A percentile compares a stretch with the other conserved stretches of the same genome.
Evolutionary conservation across 2,888 invertebrate genomes (phyloP).

Genomic region (Dione vanillae): DNA sequence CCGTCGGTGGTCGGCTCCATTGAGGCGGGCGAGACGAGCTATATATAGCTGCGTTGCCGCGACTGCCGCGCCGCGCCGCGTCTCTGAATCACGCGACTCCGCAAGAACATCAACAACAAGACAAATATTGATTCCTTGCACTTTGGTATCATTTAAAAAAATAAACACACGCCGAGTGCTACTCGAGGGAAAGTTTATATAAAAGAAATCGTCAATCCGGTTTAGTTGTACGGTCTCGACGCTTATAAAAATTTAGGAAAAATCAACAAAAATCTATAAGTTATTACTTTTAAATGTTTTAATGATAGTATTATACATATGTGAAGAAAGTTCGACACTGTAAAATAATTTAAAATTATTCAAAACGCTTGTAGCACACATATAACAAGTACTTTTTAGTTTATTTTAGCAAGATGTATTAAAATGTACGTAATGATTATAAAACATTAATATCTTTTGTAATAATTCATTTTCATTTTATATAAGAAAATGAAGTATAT

Average conservation of each 20-base stretch:
- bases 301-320: too few relatives aligned
- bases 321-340: too few relatives aligned
- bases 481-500: neutral
- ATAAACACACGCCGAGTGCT: neutral
- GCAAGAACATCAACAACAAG: slow-evolving; percentile 18
- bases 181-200: neutral
- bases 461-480: too few relatives aligned
- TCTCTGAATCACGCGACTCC: slow-evolving; percentile 35
- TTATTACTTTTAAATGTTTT: too few relatives aligned
- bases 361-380: too few relatives aligned
- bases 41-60: slow-evolving; percentile 37
- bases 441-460: too few relatives aligned
- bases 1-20: slow-evolving; percentile 33
- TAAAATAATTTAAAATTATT: too few relatives aligned
- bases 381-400: too few relatives aligned
- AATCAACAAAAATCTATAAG: too few relatives aligned
- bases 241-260: too few relatives aligned
- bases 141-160: neutral
- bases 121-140: slow-evolving; percentile 5
- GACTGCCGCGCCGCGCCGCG: slow-evolving; percentile 19
- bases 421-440: too few relatives aligned
- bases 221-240: neutral
- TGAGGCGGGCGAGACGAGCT: slow-evolving; percentile 39
- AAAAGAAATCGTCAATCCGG: neutral
- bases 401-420: too few relatives aligned